phyloP scores from a whole-genome alignment of 1,140 invertebrate genomes.

The Acromyrmex echinatior region DNA sequence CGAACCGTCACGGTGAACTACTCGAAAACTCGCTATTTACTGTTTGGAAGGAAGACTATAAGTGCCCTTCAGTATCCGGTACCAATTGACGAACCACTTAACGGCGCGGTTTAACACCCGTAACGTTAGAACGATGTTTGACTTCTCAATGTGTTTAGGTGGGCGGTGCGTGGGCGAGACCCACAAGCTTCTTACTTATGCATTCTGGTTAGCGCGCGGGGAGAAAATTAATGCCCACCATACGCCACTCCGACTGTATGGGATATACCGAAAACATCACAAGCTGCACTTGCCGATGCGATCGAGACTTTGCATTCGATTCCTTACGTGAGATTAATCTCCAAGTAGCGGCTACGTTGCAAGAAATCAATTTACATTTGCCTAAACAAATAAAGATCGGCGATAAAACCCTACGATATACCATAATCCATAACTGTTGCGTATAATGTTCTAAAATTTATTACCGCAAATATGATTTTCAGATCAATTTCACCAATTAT shows the following conservation, averaged over 20 bases:
- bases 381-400: constrained; percentile 43
- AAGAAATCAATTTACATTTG: constrained; percentile 33
- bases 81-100: constrained; percentile 78
- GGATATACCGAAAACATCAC: constrained; percentile 50
- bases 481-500: background rate
- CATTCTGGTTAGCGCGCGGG: constrained; percentile 71
- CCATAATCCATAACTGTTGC: too few species aligned
- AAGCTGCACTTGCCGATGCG: constrained; percentile 53
- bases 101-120: constrained; percentile 71
- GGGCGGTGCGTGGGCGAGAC: constrained; percentile 76
- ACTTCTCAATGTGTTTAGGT: constrained; percentile 72
- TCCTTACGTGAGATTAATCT: constrained; percentile 53
- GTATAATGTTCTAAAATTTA: background rate
- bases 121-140: constrained; percentile 72
- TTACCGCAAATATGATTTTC: background rate
- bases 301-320: constrained; percentile 60
- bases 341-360: constrained; percentile 5
- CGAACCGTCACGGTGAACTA: constrained; percentile 55
- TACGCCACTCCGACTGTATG: constrained; percentile 45
- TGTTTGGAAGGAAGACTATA: constrained; percentile 54
- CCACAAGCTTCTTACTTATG: constrained; percentile 74
- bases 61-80: constrained; percentile 66
- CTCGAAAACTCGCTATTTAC: constrained; percentile 61
- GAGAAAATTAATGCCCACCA: constrained; percentile 70
- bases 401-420: constrained; percentile 7